A percentile compares a stretch with the other conserved stretches of the same genome.
Evolutionary conservation across 2,113 vertebrate genomes (phyloP).

Genomic region (Austrofundulus limnaeus): DNA sequence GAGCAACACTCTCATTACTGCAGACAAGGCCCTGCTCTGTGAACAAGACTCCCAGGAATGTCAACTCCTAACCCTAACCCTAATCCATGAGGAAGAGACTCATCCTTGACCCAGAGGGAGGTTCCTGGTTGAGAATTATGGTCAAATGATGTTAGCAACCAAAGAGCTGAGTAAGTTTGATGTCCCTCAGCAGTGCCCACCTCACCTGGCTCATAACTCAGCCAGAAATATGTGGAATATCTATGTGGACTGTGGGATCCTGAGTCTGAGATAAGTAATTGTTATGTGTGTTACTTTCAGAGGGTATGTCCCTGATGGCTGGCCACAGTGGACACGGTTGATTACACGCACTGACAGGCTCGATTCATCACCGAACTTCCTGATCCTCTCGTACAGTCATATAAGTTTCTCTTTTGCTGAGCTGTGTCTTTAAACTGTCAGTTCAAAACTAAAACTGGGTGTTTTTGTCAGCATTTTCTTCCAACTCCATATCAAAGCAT

Average conservation of each 20-base stretch:
- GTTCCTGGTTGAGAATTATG: too few relatives aligned
- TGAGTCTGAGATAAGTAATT: neutral
- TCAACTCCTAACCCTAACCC: too few relatives aligned
- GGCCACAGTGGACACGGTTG: constrained; percentile 43
- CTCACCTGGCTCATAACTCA: neutral
- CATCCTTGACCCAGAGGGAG: too few relatives aligned
- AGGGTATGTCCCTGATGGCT: constrained; percentile 32
- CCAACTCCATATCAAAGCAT: constrained; percentile 14
- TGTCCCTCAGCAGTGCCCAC: neutral
- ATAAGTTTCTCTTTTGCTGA: neutral
- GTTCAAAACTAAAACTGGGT: constrained; percentile 1
- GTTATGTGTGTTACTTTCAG: neutral
- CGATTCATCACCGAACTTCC: constrained; percentile 43
- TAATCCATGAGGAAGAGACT: too few relatives aligned
- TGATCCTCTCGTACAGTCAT: constrained; percentile 10
- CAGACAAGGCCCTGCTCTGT: too few relatives aligned
- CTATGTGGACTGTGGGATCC: constrained; percentile 5
- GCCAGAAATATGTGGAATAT: neutral
- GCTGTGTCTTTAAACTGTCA: constrained; percentile 4
- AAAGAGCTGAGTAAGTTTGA: neutral
- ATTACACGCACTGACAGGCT: constrained; percentile 57
- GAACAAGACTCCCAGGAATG: too few relatives aligned
- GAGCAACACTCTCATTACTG: too few relatives aligned
- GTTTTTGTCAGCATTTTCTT: constrained; percentile 14
- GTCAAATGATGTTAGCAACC: too few relatives aligned